A percentile compares a stretch with the other conserved stretches of the same genome.
Conservation (phyloP, 1,140 invertebrate species). For the Lethrus apterus region DNA sequence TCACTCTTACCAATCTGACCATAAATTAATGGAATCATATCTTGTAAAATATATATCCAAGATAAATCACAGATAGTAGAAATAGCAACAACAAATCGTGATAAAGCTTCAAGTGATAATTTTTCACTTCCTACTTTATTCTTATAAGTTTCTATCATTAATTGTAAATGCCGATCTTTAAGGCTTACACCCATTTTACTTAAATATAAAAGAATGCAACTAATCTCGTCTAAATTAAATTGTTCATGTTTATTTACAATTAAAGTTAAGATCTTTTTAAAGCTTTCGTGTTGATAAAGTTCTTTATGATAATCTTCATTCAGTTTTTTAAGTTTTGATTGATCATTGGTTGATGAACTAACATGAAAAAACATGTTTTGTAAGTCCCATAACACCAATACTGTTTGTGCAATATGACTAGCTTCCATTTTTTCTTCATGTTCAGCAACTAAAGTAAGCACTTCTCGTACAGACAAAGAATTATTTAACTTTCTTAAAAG, state of each 20-base stretch:
- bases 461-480: conserved; percentile 30
- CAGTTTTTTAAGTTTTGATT: neutral
- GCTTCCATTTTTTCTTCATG: conserved; percentile 20
- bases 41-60: conserved; percentile 22
- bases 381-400: conserved; percentile 33
- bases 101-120: conserved; percentile 18
- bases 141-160: conserved; percentile 21
- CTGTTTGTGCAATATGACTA: conserved; percentile 27
- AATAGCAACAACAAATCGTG: conserved; percentile 24
- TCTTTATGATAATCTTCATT: conserved; percentile 11
- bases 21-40: conserved; percentile 28
- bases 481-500: conserved; percentile 23
- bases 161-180: conserved; percentile 22
- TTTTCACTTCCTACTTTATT: conserved; percentile 20
- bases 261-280: conserved; percentile 22
- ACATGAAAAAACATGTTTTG: conserved; percentile 27
- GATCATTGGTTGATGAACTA: conserved; percentile 1
- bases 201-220: conserved; percentile 30
- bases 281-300: conserved; percentile 22
- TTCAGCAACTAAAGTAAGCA: conserved; percentile 26
- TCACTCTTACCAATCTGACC: conserved; percentile 27
- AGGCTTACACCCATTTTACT: conserved; percentile 28
- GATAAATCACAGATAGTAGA: conserved; percentile 26
- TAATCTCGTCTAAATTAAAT: conserved; percentile 26
- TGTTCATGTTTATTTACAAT: conserved; percentile 18